Conservation (phyloP, 2,113 vertebrate genomes). For the Esox niger region DNA sequence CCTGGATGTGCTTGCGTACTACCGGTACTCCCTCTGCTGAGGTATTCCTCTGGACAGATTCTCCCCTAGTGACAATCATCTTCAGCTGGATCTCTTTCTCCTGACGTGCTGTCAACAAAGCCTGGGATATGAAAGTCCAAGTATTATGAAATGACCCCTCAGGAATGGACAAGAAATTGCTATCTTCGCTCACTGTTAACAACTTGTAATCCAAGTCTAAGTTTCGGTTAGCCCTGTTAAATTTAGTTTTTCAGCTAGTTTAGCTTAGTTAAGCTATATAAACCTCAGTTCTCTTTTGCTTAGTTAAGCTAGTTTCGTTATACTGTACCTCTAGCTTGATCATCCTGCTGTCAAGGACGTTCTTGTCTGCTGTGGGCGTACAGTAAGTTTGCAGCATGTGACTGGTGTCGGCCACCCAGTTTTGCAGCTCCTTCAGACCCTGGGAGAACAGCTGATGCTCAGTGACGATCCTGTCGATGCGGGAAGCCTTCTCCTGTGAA, state of each 20-base stretch:
- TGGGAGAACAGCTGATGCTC: conserved; percentile 92
- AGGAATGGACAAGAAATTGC: too few relatives aligned
- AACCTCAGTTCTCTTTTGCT: too few relatives aligned
- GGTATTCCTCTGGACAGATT: conserved; percentile 91
- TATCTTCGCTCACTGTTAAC: too few relatives aligned
- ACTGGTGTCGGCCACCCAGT: conserved; percentile 87
- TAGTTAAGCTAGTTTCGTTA: not conserved
- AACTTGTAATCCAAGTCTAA: too few relatives aligned
- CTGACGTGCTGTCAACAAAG: conserved; percentile 83
- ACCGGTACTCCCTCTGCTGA: conserved; percentile 82
- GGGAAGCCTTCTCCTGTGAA: conserved; percentile 87
- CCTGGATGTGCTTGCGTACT: conserved; percentile 83
- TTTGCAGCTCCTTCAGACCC: conserved; percentile 86
- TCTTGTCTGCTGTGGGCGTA: conserved; percentile 86
- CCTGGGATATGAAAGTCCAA: conserved; percentile 58
- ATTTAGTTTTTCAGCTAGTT: not conserved
- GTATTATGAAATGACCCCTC: too few relatives aligned
- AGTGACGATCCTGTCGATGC: conserved; percentile 84
- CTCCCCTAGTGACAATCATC: conserved; percentile 88
- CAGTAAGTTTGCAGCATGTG: conserved; percentile 89
- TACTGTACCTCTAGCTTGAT: conserved; percentile 89
- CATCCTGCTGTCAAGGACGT: conserved; percentile 88
- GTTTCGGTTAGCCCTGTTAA: not conserved
- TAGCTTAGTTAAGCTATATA: too few relatives aligned
- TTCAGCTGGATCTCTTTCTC: conserved; percentile 97